These are phyloP conservation scores for Pseudoips prasinana DNA, from an alignment of 2,888 invertebrate species.

Conservation along the genomic window DNA sequence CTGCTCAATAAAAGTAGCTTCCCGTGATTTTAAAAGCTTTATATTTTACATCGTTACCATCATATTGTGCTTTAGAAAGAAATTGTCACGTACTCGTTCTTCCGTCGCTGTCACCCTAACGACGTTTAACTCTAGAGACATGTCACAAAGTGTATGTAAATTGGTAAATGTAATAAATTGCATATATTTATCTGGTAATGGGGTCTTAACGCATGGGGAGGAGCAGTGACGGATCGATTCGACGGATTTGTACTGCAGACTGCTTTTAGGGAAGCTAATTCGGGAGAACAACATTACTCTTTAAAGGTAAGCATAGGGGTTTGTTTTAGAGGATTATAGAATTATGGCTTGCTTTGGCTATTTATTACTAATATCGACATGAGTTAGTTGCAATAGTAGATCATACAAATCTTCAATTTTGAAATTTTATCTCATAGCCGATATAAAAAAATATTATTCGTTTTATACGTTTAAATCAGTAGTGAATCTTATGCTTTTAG, in stretches of 20 bases:
- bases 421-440: no score
- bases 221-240: conserved; percentile 48
- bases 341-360: no score
- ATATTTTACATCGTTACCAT: conserved; percentile 12
- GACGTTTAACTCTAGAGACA: conserved; percentile 64
- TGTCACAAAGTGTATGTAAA: conserved; percentile 76
- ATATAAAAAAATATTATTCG: no score
- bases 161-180: conserved; percentile 80
- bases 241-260: conserved; percentile 32
- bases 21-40: conserved; percentile 1
- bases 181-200: conserved; percentile 76
- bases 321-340: no score
- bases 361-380: no score
- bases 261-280: conserved; percentile 35
- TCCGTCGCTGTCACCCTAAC: conserved; percentile 45
- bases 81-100: conserved; percentile 32
- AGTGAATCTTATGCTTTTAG: no score
- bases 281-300: conserved; percentile 8
- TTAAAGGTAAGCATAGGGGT: conserved; percentile 1
- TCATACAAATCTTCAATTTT: no score
- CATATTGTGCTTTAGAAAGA: not conserved
- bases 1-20: no score
- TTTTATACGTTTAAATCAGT: no score
- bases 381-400: no score
- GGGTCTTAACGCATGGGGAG: conserved; percentile 64